Evolutionary conservation across 2,113 vertebrate species (phyloP).

Genomic region (Corvus moneduloides): DNA sequence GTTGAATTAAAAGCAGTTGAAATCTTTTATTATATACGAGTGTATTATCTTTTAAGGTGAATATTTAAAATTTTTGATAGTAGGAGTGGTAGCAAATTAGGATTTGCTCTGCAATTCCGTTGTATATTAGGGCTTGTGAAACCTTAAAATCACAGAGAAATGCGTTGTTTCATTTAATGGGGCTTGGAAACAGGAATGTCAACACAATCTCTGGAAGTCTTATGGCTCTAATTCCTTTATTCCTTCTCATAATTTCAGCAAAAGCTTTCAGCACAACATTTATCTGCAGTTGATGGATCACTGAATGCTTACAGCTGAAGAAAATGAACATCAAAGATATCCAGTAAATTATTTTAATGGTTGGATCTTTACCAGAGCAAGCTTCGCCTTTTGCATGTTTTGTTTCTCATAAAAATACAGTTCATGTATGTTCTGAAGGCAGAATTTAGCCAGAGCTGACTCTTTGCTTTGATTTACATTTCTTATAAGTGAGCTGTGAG

Average conservation of each 20-base stretch:
- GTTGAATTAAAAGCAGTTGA: slow-evolving; percentile 46
- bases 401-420: not conserved
- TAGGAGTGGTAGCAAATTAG: slow-evolving; percentile 48
- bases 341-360: slow-evolving; percentile 40
- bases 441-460: not conserved
- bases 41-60: slow-evolving; percentile 37
- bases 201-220: not conserved
- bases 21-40: slow-evolving; percentile 16
- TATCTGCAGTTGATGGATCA: slow-evolving; percentile 8
- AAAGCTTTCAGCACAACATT: not conserved
- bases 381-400: not conserved
- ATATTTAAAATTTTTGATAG: slow-evolving; percentile 31
- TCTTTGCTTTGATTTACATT: slow-evolving; percentile 7
- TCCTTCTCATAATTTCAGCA: not conserved
- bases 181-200: slow-evolving; percentile 16
- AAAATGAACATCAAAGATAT: slow-evolving; percentile 28
- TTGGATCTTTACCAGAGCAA: not conserved
- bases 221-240: not conserved
- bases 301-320: not conserved
- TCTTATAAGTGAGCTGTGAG: not conserved
- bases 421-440: not conserved
- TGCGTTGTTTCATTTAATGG: slow-evolving; percentile 17
- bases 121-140: slow-evolving; percentile 28
- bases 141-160: slow-evolving; percentile 27
- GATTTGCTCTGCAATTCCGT: slow-evolving; percentile 57